Percentiles rank a stretch among this genome's conserved stretches.
phyloP scores from a whole-genome alignment of 2,888 invertebrate species.

The Habrosyne pyritoides region DNA sequence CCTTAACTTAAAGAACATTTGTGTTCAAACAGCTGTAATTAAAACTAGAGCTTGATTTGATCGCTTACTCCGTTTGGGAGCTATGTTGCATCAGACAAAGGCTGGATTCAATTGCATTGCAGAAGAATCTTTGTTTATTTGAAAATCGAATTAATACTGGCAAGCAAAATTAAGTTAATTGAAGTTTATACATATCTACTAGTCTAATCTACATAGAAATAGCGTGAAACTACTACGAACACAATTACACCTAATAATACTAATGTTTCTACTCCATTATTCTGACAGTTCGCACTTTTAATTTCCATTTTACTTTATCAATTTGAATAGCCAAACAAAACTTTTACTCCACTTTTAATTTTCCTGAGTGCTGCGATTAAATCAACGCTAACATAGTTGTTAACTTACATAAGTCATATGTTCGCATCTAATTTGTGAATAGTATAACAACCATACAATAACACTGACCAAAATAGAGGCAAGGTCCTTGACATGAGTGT shows the following conservation, averaged over 20 bases:
- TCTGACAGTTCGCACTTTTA: constrained; percentile 37
- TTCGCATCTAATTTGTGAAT: not conserved
- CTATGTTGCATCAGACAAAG: too few relatives aligned
- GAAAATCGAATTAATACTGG: too few relatives aligned
- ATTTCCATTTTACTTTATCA: constrained; percentile 41
- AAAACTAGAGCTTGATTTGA: too few relatives aligned
- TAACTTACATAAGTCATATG: not conserved
- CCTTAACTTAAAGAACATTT: too few relatives aligned
- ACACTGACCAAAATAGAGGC: not conserved
- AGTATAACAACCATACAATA: not conserved
- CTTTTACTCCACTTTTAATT: constrained; percentile 37
- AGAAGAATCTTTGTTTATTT: too few relatives aligned
- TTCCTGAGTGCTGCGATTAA: constrained; percentile 39
- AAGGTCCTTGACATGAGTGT: not conserved
- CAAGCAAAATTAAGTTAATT: too few relatives aligned
- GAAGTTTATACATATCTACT: too few relatives aligned
- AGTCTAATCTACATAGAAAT: constrained; percentile 15
- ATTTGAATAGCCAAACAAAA: constrained; percentile 25
- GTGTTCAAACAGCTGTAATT: too few relatives aligned
- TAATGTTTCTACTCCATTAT: constrained; percentile 38
- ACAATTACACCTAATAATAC: constrained; percentile 20
- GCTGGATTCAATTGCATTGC: too few relatives aligned
- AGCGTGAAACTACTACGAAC: constrained; percentile 5
- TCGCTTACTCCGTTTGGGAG: too few relatives aligned
- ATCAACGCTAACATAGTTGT: constrained; percentile 24